Percentiles rank a stretch among this genome's conserved stretches.
These are phyloP conservation scores for Phylloscopus whistleri DNA, from an alignment of 2,113 vertebrate species.

Conservation along the genomic window DNA sequence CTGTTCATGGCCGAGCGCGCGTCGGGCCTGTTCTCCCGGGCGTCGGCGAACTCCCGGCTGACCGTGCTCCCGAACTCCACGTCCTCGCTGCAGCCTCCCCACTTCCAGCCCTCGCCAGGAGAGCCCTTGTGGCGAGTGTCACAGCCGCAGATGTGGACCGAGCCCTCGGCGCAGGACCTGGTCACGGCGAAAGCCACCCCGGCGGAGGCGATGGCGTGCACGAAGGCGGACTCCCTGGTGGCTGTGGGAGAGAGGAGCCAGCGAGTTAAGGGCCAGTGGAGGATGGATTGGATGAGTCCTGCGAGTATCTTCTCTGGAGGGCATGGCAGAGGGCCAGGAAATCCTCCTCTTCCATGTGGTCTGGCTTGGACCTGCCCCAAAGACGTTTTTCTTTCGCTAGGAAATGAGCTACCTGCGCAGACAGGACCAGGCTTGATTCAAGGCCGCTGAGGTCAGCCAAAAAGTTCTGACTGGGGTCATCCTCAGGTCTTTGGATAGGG, in stretches of 20 bases:
- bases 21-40: slow-evolving; percentile 92
- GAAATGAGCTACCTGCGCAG: neutral
- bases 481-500: neutral
- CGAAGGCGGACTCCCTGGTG: slow-evolving; percentile 93
- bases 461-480: neutral
- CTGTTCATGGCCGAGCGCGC: slow-evolving; percentile 97
- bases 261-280: neutral
- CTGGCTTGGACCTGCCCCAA: neutral
- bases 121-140: slow-evolving; percentile 90
- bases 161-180: slow-evolving; percentile 90
- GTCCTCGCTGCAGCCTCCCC: slow-evolving; percentile 97
- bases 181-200: slow-evolving; percentile 95
- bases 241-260: slow-evolving; percentile 72
- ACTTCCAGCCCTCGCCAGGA: slow-evolving; percentile 95
- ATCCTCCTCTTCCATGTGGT: neutral
- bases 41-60: slow-evolving; percentile 93
- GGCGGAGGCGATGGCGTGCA: slow-evolving; percentile 93
- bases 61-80: slow-evolving; percentile 96
- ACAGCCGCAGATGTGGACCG: slow-evolving; percentile 91
- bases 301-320: neutral
- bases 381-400: neutral
- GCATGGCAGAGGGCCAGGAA: neutral
- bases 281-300: neutral
- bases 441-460: neutral
- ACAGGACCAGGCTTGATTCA: neutral